These are phyloP conservation scores for Drosophila ficusphila DNA, from an alignment of 1,140 invertebrate species.

Conservation along the genomic window DNA sequence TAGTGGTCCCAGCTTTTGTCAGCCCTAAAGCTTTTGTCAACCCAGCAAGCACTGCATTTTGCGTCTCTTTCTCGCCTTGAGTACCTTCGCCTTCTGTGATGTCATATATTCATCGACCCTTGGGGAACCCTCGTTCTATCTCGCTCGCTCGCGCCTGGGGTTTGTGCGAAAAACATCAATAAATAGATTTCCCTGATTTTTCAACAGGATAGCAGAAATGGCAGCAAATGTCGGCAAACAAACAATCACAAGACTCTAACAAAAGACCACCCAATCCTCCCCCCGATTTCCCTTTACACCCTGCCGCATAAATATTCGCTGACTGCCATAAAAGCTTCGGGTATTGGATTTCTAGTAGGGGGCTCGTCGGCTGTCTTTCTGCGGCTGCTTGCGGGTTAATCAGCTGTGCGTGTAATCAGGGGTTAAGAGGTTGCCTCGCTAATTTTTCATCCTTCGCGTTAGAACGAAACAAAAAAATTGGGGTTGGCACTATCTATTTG, in stretches of 20 bases:
- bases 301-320: slow-evolving; percentile 6
- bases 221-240: slow-evolving; percentile 5
- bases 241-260: slow-evolving; percentile 16
- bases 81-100: slow-evolving; percentile 14
- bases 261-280: not conserved
- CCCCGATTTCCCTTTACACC: slow-evolving; percentile 2
- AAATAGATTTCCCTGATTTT: slow-evolving; percentile 84
- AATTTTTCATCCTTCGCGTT: not conserved
- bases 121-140: slow-evolving; percentile 18
- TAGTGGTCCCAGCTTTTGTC: slow-evolving; percentile 5
- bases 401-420: slow-evolving; percentile 31
- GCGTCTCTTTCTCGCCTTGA: not conserved
- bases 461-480: slow-evolving; percentile 2
- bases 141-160: slow-evolving; percentile 9
- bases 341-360: slow-evolving; percentile 14
- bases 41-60: slow-evolving; percentile 14
- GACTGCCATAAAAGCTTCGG: slow-evolving; percentile 21
- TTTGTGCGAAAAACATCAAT: slow-evolving; percentile 77
- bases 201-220: slow-evolving; percentile 80
- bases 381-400: slow-evolving; percentile 23
- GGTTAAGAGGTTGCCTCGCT: slow-evolving; percentile 32
- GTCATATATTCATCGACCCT: slow-evolving; percentile 27
- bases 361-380: slow-evolving; percentile 31
- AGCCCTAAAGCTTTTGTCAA: slow-evolving; percentile 14
- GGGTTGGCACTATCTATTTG: slow-evolving; percentile 17